These are phyloP conservation scores for Sula dactylatra DNA, from an alignment of 2,113 vertebrate species.

Conservation along the genomic window DNA sequence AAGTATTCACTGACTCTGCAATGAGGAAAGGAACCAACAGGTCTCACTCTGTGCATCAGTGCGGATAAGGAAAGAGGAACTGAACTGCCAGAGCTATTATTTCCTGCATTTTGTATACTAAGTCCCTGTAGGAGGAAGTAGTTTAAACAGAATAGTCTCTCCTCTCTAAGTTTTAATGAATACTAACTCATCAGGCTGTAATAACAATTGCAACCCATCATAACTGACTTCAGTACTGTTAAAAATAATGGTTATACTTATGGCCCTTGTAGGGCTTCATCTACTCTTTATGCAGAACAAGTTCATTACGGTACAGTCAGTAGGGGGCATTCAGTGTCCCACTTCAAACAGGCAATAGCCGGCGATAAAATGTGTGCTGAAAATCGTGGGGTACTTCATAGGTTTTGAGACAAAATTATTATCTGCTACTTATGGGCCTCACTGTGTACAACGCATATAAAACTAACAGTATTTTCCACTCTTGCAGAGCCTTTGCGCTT, in stretches of 20 bases:
- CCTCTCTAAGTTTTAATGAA: background rate
- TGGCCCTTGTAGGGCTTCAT: background rate
- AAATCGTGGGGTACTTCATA: background rate
- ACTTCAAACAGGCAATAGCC: background rate
- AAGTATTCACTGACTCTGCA: background rate
- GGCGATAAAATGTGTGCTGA: background rate
- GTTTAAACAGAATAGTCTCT: background rate
- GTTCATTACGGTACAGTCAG: background rate
- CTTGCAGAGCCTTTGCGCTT: background rate
- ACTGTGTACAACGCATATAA: background rate
- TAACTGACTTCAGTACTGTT: background rate
- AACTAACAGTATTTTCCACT: background rate
- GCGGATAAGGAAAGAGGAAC: background rate
- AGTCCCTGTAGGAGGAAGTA: background rate
- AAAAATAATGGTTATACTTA: background rate
- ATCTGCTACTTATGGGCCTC: background rate
- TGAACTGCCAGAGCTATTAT: background rate
- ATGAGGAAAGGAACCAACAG: background rate
- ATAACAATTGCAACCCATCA: background rate
- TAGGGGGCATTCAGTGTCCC: fast-evolving
- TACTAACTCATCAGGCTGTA: background rate
- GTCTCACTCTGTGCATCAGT: background rate
- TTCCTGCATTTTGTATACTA: background rate
- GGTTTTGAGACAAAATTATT: background rate
- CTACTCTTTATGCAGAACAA: background rate